Conservation (phyloP, 2,113 vertebrate genomes). For the Periophthalmus modestus region DNA sequence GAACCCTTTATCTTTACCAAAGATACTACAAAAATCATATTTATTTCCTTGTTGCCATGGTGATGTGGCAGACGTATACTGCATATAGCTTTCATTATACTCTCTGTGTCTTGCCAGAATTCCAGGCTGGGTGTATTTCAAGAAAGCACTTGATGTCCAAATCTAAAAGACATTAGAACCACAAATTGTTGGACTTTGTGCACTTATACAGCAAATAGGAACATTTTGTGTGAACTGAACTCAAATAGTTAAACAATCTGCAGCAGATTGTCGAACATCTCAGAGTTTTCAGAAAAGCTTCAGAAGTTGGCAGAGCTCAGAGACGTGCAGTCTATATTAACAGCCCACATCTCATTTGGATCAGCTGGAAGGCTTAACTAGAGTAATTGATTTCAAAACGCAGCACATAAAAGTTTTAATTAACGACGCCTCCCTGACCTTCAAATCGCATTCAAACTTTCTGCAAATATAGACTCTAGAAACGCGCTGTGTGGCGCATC, state of each 20-base stretch:
- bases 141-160: constrained; percentile 57
- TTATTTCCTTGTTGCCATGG: constrained; percentile 24
- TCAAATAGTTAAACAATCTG: constrained; percentile 39
- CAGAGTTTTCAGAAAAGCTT: constrained; percentile 44
- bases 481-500: constrained; percentile 31
- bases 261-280: constrained; percentile 45
- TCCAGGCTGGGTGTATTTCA: constrained; percentile 56
- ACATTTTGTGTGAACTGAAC: constrained; percentile 18
- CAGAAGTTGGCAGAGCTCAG: constrained; percentile 52
- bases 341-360: constrained; percentile 55
- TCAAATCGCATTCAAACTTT: constrained; percentile 65
- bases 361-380: constrained; percentile 52
- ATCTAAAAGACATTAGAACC: constrained; percentile 46
- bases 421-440: constrained; percentile 59
- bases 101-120: constrained; percentile 52
- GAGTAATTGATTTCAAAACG: constrained; percentile 64
- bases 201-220: constrained; percentile 16
- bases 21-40: constrained; percentile 35
- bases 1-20: constrained; percentile 45
- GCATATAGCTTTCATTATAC: constrained; percentile 31
- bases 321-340: constrained; percentile 33
- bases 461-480: constrained; percentile 54
- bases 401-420: constrained; percentile 70
- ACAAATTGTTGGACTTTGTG: constrained; percentile 46
- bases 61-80: constrained; percentile 45